Conservation (phyloP, 2,888 invertebrate species). For the Nowickia ferox region DNA sequence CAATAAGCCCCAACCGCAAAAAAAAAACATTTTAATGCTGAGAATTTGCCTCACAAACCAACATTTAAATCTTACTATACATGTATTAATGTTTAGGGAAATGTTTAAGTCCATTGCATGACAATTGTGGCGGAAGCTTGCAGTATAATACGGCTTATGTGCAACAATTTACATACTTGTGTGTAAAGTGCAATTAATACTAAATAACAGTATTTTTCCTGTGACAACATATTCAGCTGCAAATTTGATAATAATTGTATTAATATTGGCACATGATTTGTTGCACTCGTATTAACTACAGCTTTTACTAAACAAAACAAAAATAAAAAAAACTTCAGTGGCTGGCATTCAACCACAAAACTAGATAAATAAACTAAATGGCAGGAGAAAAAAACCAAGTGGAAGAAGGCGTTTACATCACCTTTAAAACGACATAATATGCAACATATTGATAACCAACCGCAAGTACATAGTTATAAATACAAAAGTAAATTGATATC, state of each 20-base stretch:
- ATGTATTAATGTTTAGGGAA: neutral
- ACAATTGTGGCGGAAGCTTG: neutral
- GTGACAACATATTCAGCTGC: neutral
- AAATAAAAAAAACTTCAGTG: neutral
- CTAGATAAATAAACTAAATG: slow-evolving; percentile 3
- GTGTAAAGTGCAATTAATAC: slow-evolving; percentile 22
- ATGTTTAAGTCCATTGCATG: neutral
- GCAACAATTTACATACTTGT: neutral
- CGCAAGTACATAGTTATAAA: slow-evolving; percentile 18
- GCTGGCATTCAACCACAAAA: slow-evolving; percentile 31
- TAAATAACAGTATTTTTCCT: slow-evolving; percentile 9
- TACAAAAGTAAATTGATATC: slow-evolving; percentile 57
- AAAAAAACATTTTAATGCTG: neutral
- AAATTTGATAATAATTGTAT: slow-evolving; percentile 18
- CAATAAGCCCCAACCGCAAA: too few species aligned
- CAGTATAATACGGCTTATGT: neutral
- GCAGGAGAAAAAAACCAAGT: neutral
- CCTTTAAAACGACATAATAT: slow-evolving; percentile 29
- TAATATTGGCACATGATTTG: slow-evolving; percentile 29
- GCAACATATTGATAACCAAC: slow-evolving; percentile 35
- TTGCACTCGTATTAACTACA: neutral
- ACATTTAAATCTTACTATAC: neutral
- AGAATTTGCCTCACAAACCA: neutral
- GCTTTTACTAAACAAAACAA: neutral
- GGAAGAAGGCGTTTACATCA: slow-evolving; percentile 45